Evolutionary conservation across 1,140 invertebrate genomes (phyloP), one percentile per base, ranked within the genome.

Genomic region (Diorhabda sublineata): DNA sequence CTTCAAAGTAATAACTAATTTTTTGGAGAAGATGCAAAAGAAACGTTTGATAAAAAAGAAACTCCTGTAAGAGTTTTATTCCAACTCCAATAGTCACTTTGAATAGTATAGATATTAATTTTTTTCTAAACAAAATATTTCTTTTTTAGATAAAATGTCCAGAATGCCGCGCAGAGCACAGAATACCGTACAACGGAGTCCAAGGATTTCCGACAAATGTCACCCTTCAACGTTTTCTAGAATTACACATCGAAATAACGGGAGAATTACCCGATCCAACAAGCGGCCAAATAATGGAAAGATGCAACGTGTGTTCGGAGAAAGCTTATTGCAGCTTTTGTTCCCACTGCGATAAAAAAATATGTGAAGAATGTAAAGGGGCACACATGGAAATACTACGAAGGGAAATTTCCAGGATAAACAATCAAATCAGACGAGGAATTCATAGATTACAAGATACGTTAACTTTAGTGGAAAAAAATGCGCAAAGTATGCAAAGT

Each of bases 141-240:
- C n/a, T 52, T 52, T 83, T 85, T 43, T 81, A 92, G 88, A 93
- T 99, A 58, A 98, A 98, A 87, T 99, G 97, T 87, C 97, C 98
- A 78, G 97, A 99, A 90, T 99, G 98, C 81, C 88, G 97, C 67
- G 94, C 96, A 62, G 97, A 99, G 85, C 96, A 99, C 85, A 87
- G 95, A 68, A 96, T 99, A 77, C 96, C 97, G 57, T 97, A 96
- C 82, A 94, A 97, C 83, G 96, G 96, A 45, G 93, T 98, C 11
- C 94, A 83, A 69, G 93, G 92, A 41, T 97, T 96, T 82, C 96
- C 95, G 57, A 97, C 94, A 73, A 98, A 98, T 83, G 95, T 98
- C 3, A 98, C 97, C 44, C 85, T 98, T 42, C 94, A 96, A 82
- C 86, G 95, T 61, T 98, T 98, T 83, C 85, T 98, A 68, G 96